These are phyloP conservation scores for Gila orcuttii DNA, from an alignment of 2,113 vertebrate genomes.

Conservation along the genomic window DNA sequence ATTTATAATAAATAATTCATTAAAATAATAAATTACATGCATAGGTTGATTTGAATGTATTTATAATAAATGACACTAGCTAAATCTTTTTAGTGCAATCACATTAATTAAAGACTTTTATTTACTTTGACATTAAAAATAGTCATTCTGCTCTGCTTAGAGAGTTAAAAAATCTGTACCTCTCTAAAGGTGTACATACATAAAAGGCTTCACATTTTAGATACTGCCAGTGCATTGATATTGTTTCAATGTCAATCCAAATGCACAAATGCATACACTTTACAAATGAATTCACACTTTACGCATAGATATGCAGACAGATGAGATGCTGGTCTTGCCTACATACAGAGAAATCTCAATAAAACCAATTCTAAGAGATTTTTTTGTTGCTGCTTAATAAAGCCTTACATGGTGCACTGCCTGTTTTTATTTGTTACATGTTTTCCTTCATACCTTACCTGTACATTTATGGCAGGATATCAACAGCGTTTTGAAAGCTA, in stretches of 20 bases:
- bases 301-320: background rate
- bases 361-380: background rate
- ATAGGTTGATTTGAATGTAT: no score
- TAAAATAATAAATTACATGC: no score
- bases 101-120: background rate
- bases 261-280: background rate
- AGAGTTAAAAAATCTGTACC: background rate
- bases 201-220: background rate
- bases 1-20: no score
- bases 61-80: background rate
- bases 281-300: background rate
- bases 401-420: background rate
- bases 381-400: background rate
- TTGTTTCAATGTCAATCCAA: background rate
- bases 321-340: background rate
- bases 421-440: background rate
- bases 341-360: background rate
- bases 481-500: conserved; percentile 74
- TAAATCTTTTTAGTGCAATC: background rate
- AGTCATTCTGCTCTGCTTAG: background rate
- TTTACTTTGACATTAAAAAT: background rate
- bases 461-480: conserved; percentile 76
- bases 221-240: background rate
- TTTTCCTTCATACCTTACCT: background rate
- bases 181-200: background rate